Conservation (phyloP, 2,797 vertebrate genomes). For the Mionectes olivaceus region DNA sequence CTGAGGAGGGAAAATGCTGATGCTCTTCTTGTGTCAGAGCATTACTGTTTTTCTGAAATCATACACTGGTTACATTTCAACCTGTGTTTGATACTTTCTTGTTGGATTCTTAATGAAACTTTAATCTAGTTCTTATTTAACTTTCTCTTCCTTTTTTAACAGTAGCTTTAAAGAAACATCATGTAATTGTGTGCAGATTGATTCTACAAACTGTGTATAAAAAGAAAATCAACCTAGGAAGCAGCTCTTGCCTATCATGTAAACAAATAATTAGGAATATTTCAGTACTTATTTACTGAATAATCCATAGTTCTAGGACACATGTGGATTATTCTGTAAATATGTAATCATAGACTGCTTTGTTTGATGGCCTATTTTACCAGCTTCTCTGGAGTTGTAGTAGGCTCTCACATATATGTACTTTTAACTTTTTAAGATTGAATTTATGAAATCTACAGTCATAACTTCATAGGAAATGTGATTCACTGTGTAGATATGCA, state of each 20-base stretch:
- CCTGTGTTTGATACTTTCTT: conserved; percentile 53
- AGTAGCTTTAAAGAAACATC: conserved; percentile 61
- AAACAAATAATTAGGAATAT: conserved; percentile 55
- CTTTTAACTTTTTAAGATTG: conserved; percentile 66
- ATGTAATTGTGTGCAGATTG: conserved; percentile 58
- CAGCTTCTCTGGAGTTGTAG: conserved; percentile 59
- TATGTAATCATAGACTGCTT: conserved; percentile 66
- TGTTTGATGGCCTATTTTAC: conserved; percentile 62
- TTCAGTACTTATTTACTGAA: conserved; percentile 72
- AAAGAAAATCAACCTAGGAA: conserved; percentile 43
- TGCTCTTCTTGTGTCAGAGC: conserved; percentile 52
- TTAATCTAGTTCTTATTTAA: conserved; percentile 72
- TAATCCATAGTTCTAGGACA: conserved; percentile 65
- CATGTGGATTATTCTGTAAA: conserved; percentile 68
- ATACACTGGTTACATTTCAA: conserved; percentile 29
- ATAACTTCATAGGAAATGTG: conserved; percentile 52
- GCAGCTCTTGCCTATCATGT: conserved; percentile 52
- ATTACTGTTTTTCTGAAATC: conserved; percentile 58
- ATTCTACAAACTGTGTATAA: conserved; percentile 45
- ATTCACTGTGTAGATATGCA: conserved; percentile 77
- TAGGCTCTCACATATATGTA: conserved; percentile 68
- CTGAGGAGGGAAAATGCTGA: conserved; percentile 40
- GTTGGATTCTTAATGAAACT: conserved; percentile 66
- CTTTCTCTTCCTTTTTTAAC: conserved; percentile 59
- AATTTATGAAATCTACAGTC: conserved; percentile 68